These are phyloP conservation scores for Colostygia pectinataria DNA, from an alignment of 2,888 invertebrate species.

Conservation along the genomic window DNA sequence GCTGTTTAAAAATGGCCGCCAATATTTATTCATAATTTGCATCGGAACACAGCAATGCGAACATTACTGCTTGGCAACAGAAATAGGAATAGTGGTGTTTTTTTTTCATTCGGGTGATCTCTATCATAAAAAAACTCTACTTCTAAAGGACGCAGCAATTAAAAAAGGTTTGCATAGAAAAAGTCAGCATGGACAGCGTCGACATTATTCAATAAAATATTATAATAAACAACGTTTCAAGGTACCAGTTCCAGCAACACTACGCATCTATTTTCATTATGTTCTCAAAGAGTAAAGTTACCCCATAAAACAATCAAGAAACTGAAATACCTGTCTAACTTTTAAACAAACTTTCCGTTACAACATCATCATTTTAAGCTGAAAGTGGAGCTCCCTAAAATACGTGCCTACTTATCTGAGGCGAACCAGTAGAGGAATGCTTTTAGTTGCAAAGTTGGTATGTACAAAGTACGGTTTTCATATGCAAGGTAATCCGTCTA, in stretches of 20 bases:
- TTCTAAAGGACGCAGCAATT: no score
- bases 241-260: conserved; percentile 3
- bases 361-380: conserved; percentile 25
- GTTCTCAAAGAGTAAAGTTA: conserved; percentile 23
- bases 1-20: no score
- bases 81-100: no score
- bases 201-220: no score
- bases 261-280: conserved; percentile 15
- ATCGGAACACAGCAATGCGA: no score
- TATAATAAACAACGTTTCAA: not conserved
- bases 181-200: no score
- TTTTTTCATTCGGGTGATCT: no score
- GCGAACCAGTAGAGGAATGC: not conserved
- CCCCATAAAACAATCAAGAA: conserved; percentile 33
- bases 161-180: no score
- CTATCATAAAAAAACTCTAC: no score
- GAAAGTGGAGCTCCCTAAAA: conserved; percentile 15
- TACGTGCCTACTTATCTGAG: conserved; percentile 6
- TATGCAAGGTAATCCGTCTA: conserved; percentile 37
- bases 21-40: no score
- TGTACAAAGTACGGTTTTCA: conserved; percentile 1
- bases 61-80: no score
- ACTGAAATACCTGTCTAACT: conserved; percentile 32
- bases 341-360: conserved; percentile 27
- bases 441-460: not conserved